Evolutionary conservation across 1,140 invertebrate species (phyloP).

Genomic region (Hesperophylax magnus): DNA sequence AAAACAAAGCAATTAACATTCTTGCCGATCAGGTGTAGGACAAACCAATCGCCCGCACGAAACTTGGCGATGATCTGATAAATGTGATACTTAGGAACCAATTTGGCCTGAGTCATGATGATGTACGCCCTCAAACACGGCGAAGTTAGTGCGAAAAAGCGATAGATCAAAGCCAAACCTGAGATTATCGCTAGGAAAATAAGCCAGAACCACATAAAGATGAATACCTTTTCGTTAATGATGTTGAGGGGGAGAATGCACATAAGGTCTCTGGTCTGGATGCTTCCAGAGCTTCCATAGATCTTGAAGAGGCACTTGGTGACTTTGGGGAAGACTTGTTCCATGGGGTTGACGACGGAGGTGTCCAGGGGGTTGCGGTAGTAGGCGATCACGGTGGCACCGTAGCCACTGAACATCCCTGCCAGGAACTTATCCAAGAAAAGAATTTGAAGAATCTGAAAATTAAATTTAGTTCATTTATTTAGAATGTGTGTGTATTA

Average conservation of each 20-base stretch:
- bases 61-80: slow-evolving; percentile 71
- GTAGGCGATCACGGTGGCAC: slow-evolving; percentile 72
- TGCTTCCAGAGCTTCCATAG: slow-evolving; percentile 75
- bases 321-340: slow-evolving; percentile 80
- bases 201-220: slow-evolving; percentile 88
- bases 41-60: slow-evolving; percentile 79
- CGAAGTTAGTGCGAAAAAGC: slow-evolving; percentile 68
- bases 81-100: slow-evolving; percentile 67
- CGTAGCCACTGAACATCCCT: slow-evolving; percentile 81
- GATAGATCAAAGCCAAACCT: slow-evolving; percentile 76
- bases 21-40: slow-evolving; percentile 76
- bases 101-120: slow-evolving; percentile 71
- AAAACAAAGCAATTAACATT: slow-evolving; percentile 77
- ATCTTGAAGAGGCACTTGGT: slow-evolving; percentile 83
- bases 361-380: slow-evolving; percentile 60
- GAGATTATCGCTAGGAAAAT: slow-evolving; percentile 77
- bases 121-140: slow-evolving; percentile 70
- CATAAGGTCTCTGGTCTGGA: slow-evolving; percentile 76
- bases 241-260: slow-evolving; percentile 85
- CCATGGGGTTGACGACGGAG: slow-evolving; percentile 70
- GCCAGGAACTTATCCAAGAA: slow-evolving; percentile 82
- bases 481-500: no score
- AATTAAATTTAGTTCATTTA: not conserved
- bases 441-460: slow-evolving; percentile 72
- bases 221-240: slow-evolving; percentile 86